These are phyloP conservation scores for Uropetala carovei DNA, from an alignment of 2,888 invertebrate genomes.

Conservation along the genomic window DNA sequence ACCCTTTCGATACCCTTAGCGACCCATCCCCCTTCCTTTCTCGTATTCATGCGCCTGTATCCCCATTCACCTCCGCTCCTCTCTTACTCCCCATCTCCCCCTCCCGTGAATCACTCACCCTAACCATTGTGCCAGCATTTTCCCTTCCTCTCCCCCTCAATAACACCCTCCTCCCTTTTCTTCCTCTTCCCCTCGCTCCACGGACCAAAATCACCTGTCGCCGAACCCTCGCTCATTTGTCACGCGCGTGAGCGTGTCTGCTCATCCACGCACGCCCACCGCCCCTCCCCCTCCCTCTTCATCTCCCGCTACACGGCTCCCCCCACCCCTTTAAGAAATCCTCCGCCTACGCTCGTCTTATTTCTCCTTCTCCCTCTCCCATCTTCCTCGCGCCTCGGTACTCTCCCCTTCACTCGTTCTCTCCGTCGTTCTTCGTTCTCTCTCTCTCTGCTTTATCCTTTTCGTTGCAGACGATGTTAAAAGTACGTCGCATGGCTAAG, in stretches of 20 bases:
- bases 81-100: not conserved
- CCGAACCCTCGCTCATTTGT: conserved; percentile 58
- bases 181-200: not conserved
- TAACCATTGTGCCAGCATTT: not conserved
- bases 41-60: not conserved
- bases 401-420: no score
- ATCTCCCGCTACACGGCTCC: not conserved
- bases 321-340: not conserved
- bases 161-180: not conserved
- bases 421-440: no score
- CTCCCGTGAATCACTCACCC: conserved; percentile 8
- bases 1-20: not conserved
- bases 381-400: not conserved
- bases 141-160: not conserved
- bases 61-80: not conserved
- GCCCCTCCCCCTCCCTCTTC: not conserved
- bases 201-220: conserved; percentile 51
- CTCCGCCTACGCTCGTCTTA: not conserved
- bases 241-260: conserved; percentile 60
- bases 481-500: no score
- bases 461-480: no score
- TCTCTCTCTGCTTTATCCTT: no score
- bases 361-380: not conserved
- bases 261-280: conserved; percentile 40
- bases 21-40: not conserved